phyloP scores from a whole-genome alignment of 2,797 vertebrate species.

The Cryptoblepharus egeriae region DNA sequence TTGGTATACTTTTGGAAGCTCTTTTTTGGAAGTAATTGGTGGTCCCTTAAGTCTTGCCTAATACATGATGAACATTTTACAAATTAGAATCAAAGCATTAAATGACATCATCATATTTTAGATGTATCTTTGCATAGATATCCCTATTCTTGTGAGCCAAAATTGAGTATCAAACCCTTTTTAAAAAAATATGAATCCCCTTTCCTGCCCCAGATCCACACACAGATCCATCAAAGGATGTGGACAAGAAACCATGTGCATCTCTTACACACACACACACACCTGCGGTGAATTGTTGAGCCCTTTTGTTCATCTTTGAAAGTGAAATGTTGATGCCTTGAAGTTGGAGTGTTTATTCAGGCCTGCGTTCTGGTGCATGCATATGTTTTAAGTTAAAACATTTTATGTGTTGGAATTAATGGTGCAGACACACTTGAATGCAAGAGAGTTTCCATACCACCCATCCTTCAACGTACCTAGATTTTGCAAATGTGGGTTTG shows the following conservation, averaged over 20 bases:
- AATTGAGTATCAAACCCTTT: slow-evolving; percentile 51
- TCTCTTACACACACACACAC: neutral
- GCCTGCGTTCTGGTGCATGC: slow-evolving; percentile 13
- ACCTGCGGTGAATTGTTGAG: rapidly evolving
- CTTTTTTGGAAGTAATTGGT: slow-evolving; percentile 57
- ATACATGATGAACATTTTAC: slow-evolving; percentile 44
- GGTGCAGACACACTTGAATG: slow-evolving; percentile 28
- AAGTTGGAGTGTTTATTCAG: neutral
- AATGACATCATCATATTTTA: slow-evolving; percentile 56
- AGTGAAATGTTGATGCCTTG: slow-evolving; percentile 5
- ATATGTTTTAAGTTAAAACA: no score
- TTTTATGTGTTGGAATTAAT: no score
- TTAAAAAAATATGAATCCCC: no score
- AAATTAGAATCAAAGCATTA: slow-evolving; percentile 36
- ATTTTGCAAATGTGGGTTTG: neutral
- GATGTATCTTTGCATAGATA: slow-evolving; percentile 59
- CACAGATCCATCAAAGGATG: neutral
- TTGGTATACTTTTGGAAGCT: slow-evolving; percentile 53
- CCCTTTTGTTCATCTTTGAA: slow-evolving; percentile 23
- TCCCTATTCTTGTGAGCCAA: slow-evolving; percentile 49
- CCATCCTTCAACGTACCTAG: neutral
- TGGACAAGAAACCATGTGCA: neutral
- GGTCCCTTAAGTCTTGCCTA: slow-evolving; percentile 57
- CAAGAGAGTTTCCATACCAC: neutral
- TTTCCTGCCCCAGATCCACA: no score